These are phyloP conservation scores for Chamaetylas fuelleborni DNA, from an alignment of 2,113 vertebrate genomes.

Conservation along the genomic window DNA sequence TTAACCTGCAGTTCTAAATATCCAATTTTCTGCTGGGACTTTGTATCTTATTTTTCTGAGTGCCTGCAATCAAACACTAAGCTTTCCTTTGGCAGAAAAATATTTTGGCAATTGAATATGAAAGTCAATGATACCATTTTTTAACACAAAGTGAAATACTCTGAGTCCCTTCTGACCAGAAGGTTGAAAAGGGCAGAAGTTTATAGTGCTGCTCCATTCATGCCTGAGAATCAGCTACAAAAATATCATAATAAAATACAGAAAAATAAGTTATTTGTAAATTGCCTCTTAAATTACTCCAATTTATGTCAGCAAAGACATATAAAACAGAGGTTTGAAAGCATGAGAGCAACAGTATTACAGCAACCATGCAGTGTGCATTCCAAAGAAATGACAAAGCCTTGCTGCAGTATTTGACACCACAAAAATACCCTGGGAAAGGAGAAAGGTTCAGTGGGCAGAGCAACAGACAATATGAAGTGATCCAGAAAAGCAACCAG, in stretches of 20 bases:
- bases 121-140: not conserved
- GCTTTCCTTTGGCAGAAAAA: not conserved
- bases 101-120: not conserved
- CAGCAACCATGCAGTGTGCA: not conserved
- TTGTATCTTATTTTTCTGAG: not conserved
- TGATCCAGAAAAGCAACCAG: not conserved
- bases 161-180: not conserved
- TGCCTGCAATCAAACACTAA: not conserved
- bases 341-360: not conserved
- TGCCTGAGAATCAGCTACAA: not conserved
- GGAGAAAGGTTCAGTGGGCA: not conserved
- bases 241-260: not conserved
- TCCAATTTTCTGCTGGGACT: not conserved
- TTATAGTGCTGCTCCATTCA: not conserved
- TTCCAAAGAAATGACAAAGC: slow-evolving; percentile 15
- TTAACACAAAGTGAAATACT: not conserved
- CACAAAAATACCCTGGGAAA: not conserved
- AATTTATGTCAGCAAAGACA: not conserved
- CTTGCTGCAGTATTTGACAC: not conserved
- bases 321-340: slow-evolving; percentile 15
- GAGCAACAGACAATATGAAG: not conserved
- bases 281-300: not conserved
- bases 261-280: not conserved
- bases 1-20: not conserved
- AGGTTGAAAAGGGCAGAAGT: not conserved